These are phyloP conservation scores for Seladonia tumulorum DNA, from an alignment of 2,888 invertebrate species.

Conservation along the genomic window DNA sequence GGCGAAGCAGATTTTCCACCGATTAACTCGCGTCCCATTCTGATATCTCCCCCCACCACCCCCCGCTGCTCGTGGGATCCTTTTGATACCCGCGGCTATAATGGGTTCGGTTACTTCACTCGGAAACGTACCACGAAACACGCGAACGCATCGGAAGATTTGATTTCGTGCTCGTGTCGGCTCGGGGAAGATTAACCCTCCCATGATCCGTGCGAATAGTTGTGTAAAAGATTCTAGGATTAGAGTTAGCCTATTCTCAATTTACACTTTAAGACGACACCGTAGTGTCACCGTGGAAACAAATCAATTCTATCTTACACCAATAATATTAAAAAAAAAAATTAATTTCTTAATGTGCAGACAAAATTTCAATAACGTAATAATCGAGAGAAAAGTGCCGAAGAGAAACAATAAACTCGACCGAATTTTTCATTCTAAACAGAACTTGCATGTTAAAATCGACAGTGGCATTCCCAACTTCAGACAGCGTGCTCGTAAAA, in stretches of 20 bases:
- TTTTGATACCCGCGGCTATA: constrained; percentile 53
- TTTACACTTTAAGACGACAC: not conserved
- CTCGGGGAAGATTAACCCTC: not conserved
- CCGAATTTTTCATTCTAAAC: not conserved
- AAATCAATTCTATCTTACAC: too few relatives aligned
- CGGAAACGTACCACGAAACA: constrained; percentile 19
- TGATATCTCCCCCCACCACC: not conserved
- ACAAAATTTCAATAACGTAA: not conserved
- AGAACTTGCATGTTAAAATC: not conserved
- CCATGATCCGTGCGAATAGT: not conserved
- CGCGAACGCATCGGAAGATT: not conserved
- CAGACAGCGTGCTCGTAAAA: not conserved
- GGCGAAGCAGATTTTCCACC: constrained; percentile 60
- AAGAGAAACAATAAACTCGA: not conserved
- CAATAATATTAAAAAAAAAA: too few relatives aligned
- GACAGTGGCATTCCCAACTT: not conserved
- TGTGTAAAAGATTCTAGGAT: not conserved
- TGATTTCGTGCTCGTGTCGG: not conserved
- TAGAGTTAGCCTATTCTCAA: not conserved
- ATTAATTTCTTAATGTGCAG: not conserved
- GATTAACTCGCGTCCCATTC: constrained; percentile 44
- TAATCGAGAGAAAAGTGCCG: not conserved
- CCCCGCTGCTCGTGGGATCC: constrained; percentile 31
- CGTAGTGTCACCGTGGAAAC: too few relatives aligned
- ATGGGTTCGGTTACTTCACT: constrained; percentile 37